Conservation (phyloP, 2,888 invertebrate genomes). For the Pediacus dermestoides region DNA sequence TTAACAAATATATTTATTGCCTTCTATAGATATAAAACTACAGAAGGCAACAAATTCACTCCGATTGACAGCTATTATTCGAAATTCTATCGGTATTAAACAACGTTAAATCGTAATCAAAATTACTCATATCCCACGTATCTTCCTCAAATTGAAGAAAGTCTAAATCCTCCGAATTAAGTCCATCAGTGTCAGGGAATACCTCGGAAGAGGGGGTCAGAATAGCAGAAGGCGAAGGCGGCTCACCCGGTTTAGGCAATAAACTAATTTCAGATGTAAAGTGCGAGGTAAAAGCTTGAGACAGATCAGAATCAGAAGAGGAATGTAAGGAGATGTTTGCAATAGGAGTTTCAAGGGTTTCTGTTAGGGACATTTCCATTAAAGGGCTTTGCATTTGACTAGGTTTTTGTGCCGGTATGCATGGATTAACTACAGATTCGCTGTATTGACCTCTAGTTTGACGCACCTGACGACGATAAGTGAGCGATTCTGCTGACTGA, state of each 20-base stretch:
- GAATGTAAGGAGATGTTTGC: conserved; percentile 56
- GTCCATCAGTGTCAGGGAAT: conserved; percentile 40
- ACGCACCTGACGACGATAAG: conserved; percentile 52
- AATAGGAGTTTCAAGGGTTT: conserved; percentile 67
- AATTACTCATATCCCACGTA: conserved; percentile 46
- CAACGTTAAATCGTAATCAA: conserved; percentile 46
- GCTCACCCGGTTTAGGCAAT: conserved; percentile 29
- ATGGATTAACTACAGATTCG: conserved; percentile 33
- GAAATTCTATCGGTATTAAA: conserved; percentile 39
- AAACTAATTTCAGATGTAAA: conserved; percentile 43
- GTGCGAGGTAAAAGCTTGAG: conserved; percentile 44
- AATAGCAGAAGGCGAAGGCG: conserved; percentile 53
- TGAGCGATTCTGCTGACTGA: conserved; percentile 62
- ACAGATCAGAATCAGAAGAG: conserved; percentile 35
- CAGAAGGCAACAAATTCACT: conserved; percentile 2
- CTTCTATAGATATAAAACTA: background rate
- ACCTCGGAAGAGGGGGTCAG: conserved; percentile 56
- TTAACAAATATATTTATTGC: background rate
- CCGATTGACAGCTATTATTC: conserved; percentile 18
- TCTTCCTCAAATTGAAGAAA: conserved; percentile 45
- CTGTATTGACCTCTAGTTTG: conserved; percentile 42
- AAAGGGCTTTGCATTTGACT: conserved; percentile 22
- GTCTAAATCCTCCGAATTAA: conserved; percentile 38
- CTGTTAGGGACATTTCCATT: conserved; percentile 24
- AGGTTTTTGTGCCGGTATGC: no score